A percentile compares a stretch with the other conserved stretches of the same genome.
Evolutionary conservation across 2,888 invertebrate genomes (phyloP).

Genomic region (Epinotia brunnichana): DNA sequence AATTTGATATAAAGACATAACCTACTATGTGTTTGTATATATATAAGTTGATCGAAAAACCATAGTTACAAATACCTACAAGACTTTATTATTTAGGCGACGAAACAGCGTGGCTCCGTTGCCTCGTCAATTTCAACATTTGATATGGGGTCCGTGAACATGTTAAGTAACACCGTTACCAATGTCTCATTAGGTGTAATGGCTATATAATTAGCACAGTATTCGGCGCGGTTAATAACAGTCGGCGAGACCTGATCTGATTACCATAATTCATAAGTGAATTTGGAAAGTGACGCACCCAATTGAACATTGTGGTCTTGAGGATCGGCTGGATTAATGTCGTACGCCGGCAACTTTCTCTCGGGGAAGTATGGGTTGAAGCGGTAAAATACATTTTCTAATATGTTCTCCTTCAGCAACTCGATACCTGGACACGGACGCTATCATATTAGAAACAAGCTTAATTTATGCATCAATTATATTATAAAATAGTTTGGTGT

Average conservation of each 20-base stretch:
- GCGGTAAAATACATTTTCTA: slow-evolving; percentile 72
- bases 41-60: neutral
- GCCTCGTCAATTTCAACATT: too few relatives aligned
- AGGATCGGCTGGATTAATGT: slow-evolving; percentile 64
- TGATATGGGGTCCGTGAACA: neutral
- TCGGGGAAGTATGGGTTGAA: slow-evolving; percentile 75
- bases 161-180: slow-evolving; percentile 13
- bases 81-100: too few relatives aligned
- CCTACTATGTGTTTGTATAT: neutral
- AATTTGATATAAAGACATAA: too few relatives aligned
- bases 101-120: too few relatives aligned
- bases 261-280: slow-evolving; percentile 35
- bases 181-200: slow-evolving; percentile 1
- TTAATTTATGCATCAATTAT: neutral
- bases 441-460: neutral
- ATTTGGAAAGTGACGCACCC: slow-evolving; percentile 55
- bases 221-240: slow-evolving; percentile 24
- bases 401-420: slow-evolving; percentile 68
- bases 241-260: slow-evolving; percentile 29
- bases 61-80: too few relatives aligned
- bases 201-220: slow-evolving; percentile 13
- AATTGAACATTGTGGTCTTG: slow-evolving; percentile 62
- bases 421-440: slow-evolving; percentile 58
- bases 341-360: slow-evolving; percentile 59
- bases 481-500: neutral